Conservation (phyloP, 2,888 invertebrate species). For the Neoscelio sp. region DNA sequence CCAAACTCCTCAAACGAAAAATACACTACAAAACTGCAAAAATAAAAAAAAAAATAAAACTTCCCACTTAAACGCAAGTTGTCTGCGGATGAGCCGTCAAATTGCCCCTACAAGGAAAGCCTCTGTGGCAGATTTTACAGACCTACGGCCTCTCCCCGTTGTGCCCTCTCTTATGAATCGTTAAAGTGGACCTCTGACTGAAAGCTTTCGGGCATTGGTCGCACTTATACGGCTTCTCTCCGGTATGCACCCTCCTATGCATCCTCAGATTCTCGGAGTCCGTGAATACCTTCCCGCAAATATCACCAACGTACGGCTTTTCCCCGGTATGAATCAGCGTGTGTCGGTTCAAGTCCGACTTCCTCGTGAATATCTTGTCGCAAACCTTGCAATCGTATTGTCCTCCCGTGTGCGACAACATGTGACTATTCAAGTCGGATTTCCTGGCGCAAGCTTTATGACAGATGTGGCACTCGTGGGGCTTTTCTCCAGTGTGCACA, state of each 20-base stretch:
- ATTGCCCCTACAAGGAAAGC: slow-evolving; percentile 83
- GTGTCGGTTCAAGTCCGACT: slow-evolving; percentile 80
- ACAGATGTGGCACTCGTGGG: slow-evolving; percentile 80
- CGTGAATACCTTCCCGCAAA: slow-evolving; percentile 83
- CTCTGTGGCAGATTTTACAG: slow-evolving; percentile 82
- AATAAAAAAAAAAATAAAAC: too few relatives aligned
- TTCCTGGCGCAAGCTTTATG: slow-evolving; percentile 81
- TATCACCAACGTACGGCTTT: slow-evolving; percentile 83
- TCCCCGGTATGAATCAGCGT: slow-evolving; percentile 84
- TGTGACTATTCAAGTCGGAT: slow-evolving; percentile 81
- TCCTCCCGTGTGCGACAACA: slow-evolving; percentile 80
- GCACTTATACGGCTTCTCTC: slow-evolving; percentile 84
- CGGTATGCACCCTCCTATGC: slow-evolving; percentile 83
- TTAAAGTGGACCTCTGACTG: slow-evolving; percentile 84
- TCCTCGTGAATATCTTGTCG: slow-evolving; percentile 80
- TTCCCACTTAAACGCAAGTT: slow-evolving; percentile 80
- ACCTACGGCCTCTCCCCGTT: slow-evolving; percentile 83
- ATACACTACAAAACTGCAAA: too few relatives aligned
- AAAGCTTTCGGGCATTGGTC: slow-evolving; percentile 84
- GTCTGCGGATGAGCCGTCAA: slow-evolving; percentile 82
- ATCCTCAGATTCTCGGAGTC: slow-evolving; percentile 83
- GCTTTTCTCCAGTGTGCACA: slow-evolving; percentile 81
- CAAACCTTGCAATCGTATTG: slow-evolving; percentile 81
- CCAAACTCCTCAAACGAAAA: too few relatives aligned
- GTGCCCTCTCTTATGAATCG: slow-evolving; percentile 84